These are phyloP conservation scores for Echinometra lucunter DNA, from an alignment of 53 echinoderm and acorn worm genomes.

Conservation along the genomic window DNA sequence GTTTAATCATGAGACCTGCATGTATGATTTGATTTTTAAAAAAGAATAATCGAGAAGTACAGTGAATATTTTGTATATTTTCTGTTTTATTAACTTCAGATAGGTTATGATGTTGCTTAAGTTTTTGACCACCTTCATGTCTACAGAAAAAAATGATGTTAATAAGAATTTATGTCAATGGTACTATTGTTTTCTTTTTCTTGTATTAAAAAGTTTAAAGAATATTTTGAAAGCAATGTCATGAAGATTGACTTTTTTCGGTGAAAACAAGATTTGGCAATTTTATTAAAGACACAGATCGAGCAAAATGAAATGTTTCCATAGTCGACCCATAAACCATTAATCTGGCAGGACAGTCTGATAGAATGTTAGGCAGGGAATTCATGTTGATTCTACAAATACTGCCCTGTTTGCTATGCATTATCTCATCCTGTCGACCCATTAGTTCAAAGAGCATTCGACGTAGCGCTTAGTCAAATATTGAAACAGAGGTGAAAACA, in stretches of 20 bases:
- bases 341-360: background rate
- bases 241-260: background rate
- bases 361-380: background rate
- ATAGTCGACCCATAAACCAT: no score
- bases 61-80: no score
- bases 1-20: no score
- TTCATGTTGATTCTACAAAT: background rate
- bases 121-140: no score
- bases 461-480: background rate
- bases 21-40: no score
- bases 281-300: background rate
- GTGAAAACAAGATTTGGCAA: background rate
- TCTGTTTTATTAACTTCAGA: no score
- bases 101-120: no score
- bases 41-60: no score
- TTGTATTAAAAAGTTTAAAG: background rate
- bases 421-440: background rate
- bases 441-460: conserved; percentile 4
- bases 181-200: background rate
- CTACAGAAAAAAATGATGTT: no score
- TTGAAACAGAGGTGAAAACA: background rate
- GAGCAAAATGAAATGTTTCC: background rate
- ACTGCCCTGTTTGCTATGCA: background rate
- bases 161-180: no score
- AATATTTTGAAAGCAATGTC: background rate